These are phyloP conservation scores for Dinothrombium tinctorium DNA, from an alignment of 1,140 invertebrate species.

Conservation along the genomic window DNA sequence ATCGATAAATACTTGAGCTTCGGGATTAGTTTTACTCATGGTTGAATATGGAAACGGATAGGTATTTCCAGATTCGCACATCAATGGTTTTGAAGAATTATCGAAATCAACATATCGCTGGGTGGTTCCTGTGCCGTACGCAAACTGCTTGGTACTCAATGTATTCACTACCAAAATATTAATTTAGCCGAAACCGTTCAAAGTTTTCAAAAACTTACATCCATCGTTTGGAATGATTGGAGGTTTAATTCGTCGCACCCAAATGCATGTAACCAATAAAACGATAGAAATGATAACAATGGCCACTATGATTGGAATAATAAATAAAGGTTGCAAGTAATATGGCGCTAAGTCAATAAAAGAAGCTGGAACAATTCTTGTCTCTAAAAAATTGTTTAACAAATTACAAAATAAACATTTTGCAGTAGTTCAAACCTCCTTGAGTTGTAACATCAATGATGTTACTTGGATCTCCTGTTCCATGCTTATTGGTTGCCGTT, in stretches of 20 bases:
- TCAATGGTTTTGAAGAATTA: too few species aligned
- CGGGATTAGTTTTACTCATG: too few species aligned
- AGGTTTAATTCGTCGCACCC: neutral
- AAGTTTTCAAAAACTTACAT: too few species aligned
- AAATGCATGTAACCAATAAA: conserved; percentile 1
- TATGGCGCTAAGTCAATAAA: neutral
- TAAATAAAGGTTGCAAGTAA: neutral
- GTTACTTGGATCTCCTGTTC: conserved; percentile 13
- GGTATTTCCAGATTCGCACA: too few species aligned
- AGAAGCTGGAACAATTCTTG: neutral
- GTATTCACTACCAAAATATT: too few species aligned
- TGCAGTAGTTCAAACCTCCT: neutral
- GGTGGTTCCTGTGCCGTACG: neutral
- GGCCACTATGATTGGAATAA: neutral
- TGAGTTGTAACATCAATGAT: conserved; percentile 10
- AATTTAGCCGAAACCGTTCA: too few species aligned
- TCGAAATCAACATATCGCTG: conserved; percentile 12
- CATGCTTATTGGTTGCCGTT: conserved; percentile 14
- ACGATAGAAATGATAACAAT: conserved; percentile 1
- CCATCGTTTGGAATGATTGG: neutral
- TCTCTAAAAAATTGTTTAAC: neutral
- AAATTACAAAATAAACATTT: neutral
- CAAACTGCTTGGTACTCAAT: neutral
- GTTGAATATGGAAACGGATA: too few species aligned
- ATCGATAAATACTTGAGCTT: too few species aligned